Evolutionary conservation across 2,888 invertebrate species (phyloP), one percentile per base, ranked within the genome.

Genomic region (Anticlea derivata): DNA sequence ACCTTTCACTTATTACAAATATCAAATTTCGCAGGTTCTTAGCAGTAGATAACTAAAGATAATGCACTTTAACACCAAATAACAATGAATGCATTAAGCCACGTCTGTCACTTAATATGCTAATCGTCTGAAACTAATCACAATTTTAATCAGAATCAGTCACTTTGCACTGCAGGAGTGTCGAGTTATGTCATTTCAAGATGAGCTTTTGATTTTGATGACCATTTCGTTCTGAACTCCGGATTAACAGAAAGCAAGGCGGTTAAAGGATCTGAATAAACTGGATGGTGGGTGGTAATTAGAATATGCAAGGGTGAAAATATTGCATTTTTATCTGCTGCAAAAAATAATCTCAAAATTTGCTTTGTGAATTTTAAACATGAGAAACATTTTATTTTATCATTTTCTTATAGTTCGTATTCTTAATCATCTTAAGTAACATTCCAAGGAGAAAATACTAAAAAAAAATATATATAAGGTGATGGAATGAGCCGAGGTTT

Each of bases 141-240:
- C 62, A 55, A 53, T 63, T 70, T 64, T 68, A 72, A 73, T 73
- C 70, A 72, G 50, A 70, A 67, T 61, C 70, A 69, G 68, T 68
- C 68, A 68, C 61, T 61, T 63, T 59, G 57, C 60, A 64, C 63
- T 48, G 57, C 60, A 47, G 59, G 60, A 59, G 63, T 65, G 69
- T 68, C 70, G 65, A 66, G 68, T 68, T 66, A 71, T 66, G 70
- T 73, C 73, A 72, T 65, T 61, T 57, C 58, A 61, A 56, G 52
- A 67, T 54, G 61, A 66, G 55, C 58, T 61, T 61, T 68, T 54
- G 51, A 55, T 63, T 17, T 64, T 64, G 60, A 66, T 53, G 60
- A 53, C 70, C 55, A 60, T 22, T 44, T 61, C 58, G 39, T 38
- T 11, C 31, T 50, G 63, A 65, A 7, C 66, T 52, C 7, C 7